Conservation (phyloP, 2,888 invertebrate species). For the Drosophila imparisetae region DNA sequence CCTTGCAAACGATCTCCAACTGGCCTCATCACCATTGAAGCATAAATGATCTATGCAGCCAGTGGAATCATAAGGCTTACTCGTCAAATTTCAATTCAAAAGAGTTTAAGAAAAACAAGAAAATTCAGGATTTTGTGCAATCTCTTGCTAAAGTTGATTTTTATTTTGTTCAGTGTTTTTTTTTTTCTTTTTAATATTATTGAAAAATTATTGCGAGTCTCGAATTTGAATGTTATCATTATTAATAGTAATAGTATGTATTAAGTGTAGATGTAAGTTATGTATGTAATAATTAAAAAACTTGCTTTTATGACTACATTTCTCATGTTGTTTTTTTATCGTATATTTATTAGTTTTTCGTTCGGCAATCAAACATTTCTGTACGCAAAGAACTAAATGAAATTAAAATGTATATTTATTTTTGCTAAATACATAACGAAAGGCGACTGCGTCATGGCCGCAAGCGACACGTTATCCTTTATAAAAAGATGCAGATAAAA, state of each 20-base stretch:
- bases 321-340: slow-evolving; percentile 15
- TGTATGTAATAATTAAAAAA: slow-evolving; percentile 55
- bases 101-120: neutral
- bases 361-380: slow-evolving; percentile 23
- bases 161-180: slow-evolving; percentile 17
- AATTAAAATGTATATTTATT: slow-evolving; percentile 40
- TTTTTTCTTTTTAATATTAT: slow-evolving; percentile 11
- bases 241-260: slow-evolving; percentile 45
- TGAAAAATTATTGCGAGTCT: slow-evolving; percentile 66
- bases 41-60: neutral
- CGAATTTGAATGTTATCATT: slow-evolving; percentile 52
- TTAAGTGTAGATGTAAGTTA: slow-evolving; percentile 50
- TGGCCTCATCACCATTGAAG: neutral
- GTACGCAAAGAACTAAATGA: slow-evolving; percentile 37
- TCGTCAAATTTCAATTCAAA: neutral
- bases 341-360: slow-evolving; percentile 28
- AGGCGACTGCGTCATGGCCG: slow-evolving; percentile 42
- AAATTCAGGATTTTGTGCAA: slow-evolving; percentile 17
- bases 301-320: slow-evolving; percentile 45
- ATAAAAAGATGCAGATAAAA: slow-evolving; percentile 31
- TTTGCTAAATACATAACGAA: slow-evolving; percentile 67
- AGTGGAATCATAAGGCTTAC: neutral
- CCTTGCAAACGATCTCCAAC: neutral
- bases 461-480: slow-evolving; percentile 37
- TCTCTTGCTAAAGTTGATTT: slow-evolving; percentile 18